Evolutionary conservation across 2,113 vertebrate species (phyloP).

Genomic region (Amblyopsis rosae): DNA sequence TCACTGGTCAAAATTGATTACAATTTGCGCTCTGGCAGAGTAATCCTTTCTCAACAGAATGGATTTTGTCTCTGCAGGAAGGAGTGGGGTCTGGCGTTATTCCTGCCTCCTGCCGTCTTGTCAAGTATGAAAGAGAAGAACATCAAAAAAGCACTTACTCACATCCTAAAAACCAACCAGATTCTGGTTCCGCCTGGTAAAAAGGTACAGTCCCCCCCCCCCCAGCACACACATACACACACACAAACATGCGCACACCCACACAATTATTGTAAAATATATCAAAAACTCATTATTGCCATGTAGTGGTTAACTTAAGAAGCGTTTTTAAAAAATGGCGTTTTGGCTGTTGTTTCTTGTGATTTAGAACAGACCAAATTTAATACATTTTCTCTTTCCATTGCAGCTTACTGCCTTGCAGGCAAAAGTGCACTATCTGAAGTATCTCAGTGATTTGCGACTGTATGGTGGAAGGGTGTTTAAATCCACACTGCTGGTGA

Average conservation of each 20-base stretch:
- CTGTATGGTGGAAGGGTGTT: constrained; percentile 96
- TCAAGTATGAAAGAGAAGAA: constrained; percentile 99
- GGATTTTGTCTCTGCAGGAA: constrained; percentile 79
- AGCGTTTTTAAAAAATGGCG: constrained; percentile 3
- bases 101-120: constrained; percentile 95
- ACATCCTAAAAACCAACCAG: constrained; percentile 99
- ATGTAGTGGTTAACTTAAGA: constrained; percentile 38
- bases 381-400: not conserved
- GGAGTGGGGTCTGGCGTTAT: constrained; percentile 97
- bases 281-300: constrained; percentile 35
- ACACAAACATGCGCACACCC: not conserved
- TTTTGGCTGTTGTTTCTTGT: not conserved
- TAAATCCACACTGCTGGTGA: constrained; percentile 92
- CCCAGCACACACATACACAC: not conserved
- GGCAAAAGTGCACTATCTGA: constrained; percentile 98
- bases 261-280: not conserved
- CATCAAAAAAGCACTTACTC: constrained; percentile 98
- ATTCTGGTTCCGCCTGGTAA: constrained; percentile 97
- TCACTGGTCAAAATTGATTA: constrained; percentile 23
- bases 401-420: constrained; percentile 93
- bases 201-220: constrained; percentile 79
- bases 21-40: constrained; percentile 13
- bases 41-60: constrained; percentile 31
- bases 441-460: constrained; percentile 94
- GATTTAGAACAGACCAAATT: not conserved